These are phyloP conservation scores for Nasonia giraulti DNA, from an alignment of 1,140 invertebrate species.

Conservation along the genomic window DNA sequence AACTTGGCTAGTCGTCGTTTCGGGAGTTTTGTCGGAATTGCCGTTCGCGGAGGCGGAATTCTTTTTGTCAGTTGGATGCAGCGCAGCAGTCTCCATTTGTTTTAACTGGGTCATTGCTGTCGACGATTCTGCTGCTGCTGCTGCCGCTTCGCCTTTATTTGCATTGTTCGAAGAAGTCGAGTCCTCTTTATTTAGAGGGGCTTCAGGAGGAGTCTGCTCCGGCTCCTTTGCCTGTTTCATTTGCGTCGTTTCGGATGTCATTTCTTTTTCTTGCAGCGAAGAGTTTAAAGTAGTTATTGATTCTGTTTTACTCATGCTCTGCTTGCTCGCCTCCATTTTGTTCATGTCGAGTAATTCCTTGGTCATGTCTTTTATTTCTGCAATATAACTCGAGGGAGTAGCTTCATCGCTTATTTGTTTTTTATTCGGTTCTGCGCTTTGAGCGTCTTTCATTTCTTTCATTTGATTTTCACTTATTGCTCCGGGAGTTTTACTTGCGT, in stretches of 20 bases:
- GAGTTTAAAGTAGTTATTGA: slow-evolving; percentile 16
- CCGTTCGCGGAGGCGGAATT: not conserved
- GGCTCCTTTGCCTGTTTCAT: not conserved
- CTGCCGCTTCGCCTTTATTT: slow-evolving; percentile 19
- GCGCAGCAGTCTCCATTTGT: not conserved
- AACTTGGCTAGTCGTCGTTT: not conserved
- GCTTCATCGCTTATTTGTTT: not conserved
- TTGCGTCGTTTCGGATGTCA: not conserved
- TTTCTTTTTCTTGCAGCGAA: not conserved
- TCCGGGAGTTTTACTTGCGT: slow-evolving; percentile 6
- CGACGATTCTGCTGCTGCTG: slow-evolving; percentile 7
- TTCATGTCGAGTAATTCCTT: not conserved
- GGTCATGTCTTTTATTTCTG: not conserved
- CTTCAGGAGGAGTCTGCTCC: not conserved
- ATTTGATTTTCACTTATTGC: slow-evolving; percentile 6
- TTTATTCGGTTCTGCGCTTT: not conserved
- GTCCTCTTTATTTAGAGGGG: slow-evolving; percentile 1
- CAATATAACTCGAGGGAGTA: not conserved
- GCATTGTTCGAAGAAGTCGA: not conserved
- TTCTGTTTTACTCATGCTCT: not conserved
- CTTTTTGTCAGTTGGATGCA: not conserved
- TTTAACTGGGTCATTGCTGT: not conserved
- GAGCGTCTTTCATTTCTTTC: slow-evolving; percentile 4
- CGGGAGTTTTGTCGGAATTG: not conserved
- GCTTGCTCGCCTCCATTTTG: not conserved